A percentile compares a stretch with the other conserved stretches of the same genome.
phyloP scores from a whole-genome alignment of 2,888 invertebrate genomes.

The Polymixis flavicincta region DNA sequence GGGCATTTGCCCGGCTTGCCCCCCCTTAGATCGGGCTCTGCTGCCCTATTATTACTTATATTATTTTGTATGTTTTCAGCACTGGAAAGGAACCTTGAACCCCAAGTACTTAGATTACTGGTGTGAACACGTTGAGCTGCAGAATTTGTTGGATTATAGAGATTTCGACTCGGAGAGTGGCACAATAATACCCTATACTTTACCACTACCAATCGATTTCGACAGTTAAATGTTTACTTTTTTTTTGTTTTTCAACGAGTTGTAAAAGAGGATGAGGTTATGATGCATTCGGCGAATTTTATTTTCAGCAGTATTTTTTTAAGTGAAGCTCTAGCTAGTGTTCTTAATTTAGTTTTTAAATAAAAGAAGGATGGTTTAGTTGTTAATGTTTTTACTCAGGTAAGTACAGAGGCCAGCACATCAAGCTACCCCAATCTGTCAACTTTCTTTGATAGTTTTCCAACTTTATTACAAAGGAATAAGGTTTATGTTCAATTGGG shows the following conservation, averaged over 20 bases:
- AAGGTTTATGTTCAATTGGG: no score
- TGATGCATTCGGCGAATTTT: not conserved
- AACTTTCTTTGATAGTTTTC: no score
- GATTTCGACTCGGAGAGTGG: slow-evolving; percentile 81
- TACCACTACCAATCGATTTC: slow-evolving; percentile 83
- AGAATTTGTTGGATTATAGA: slow-evolving; percentile 83
- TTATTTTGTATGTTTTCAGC: slow-evolving; percentile 77
- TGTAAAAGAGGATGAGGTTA: not conserved
- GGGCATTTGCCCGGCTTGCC: no score
- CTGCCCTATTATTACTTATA: not conserved
- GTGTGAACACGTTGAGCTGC: slow-evolving; percentile 85
- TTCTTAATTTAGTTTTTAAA: slow-evolving; percentile 6
- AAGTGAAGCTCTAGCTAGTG: not conserved
- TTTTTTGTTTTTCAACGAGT: not conserved
- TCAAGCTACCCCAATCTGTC: no score
- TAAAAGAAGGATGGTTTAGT: slow-evolving; percentile 11
- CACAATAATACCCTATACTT: slow-evolving; percentile 83
- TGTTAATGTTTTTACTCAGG: not conserved
- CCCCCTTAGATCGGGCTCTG: no score
- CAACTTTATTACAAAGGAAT: no score
- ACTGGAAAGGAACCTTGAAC: slow-evolving; percentile 88
- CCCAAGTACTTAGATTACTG: slow-evolving; percentile 85
- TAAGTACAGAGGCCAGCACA: no score
- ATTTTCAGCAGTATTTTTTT: slow-evolving; percentile 9
- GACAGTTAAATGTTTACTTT: slow-evolving; percentile 47